Conservation (phyloP, 2,797 vertebrate species). For the Novumbra hubbsi region DNA sequence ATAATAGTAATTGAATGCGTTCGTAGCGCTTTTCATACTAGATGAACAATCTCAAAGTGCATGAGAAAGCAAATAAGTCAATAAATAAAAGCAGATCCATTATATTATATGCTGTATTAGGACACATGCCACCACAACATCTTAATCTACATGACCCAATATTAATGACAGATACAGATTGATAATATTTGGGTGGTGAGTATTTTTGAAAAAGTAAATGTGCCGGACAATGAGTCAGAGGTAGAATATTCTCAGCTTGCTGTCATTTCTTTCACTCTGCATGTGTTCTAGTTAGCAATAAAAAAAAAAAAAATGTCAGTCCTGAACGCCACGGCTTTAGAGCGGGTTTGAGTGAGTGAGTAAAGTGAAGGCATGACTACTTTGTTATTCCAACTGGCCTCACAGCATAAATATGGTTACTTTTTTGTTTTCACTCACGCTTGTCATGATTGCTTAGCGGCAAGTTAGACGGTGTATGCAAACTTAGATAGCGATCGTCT, state of each 20-base stretch:
- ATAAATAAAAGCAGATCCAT: too few species aligned
- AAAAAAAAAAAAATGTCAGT: too few species aligned
- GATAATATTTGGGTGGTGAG: too few species aligned
- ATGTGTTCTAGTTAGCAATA: not conserved
- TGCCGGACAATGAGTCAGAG: not conserved
- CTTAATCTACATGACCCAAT: too few species aligned
- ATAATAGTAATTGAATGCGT: too few species aligned
- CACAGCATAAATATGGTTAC: conserved; percentile 9
- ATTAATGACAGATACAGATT: too few species aligned
- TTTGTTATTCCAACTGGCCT: conserved; percentile 12
- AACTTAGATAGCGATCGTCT: conserved; percentile 20
- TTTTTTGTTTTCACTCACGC: conserved; percentile 14
- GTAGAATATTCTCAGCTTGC: not conserved
- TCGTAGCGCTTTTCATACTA: too few species aligned
- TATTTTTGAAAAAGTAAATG: not conserved
- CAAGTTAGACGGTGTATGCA: not conserved
- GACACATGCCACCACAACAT: too few species aligned
- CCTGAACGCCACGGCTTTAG: not conserved
- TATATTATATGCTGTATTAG: too few species aligned
- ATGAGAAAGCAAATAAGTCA: too few species aligned
- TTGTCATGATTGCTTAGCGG: conserved; percentile 10
- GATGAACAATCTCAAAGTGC: too few species aligned
- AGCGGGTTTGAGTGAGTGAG: not conserved
- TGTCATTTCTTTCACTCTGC: not conserved
- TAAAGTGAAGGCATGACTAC: not conserved